Base-by-base conservation (phyloP, 2,888 invertebrate genomes). In the Dione vanillae region DNA sequence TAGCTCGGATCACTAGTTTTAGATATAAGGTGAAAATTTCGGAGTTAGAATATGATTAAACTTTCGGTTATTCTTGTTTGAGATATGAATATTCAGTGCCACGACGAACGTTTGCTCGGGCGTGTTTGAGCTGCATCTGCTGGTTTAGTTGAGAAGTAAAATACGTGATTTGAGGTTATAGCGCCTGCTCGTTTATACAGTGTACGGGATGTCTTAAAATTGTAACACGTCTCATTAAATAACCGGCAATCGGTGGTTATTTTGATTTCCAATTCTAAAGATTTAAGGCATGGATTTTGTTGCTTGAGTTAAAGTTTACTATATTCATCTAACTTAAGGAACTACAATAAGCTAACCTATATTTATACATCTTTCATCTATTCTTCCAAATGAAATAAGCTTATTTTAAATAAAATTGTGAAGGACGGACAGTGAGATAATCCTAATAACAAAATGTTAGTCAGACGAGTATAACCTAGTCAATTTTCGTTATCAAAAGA, bases 81-180 rank as follows among this genome's bases (percentile, higher is more conserved):
- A 14, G 19, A 20, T 40, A 69, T 64, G 62, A 69, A 69, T 69
- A 69, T 69, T 69, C 47, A 69, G 14, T 52, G 35, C 16, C 61
- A 61, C 52, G 52, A 62, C 35, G 52, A 69, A 40, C 54, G 62
- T 47, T 41, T 47, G 37, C 56, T 10, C 20, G 20, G 45, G 45
- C 45, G n/a, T 64, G 52, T 69, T 69, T 54, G 54, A 19, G 54
- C 54, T 64, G 68, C 68, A 45, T 67, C 67, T 61, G 59, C 45
- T 47, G n/a, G 35, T 47, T 19, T 67, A 62, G 45, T 62, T 62
- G 51, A 20, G 37, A 68, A 64, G 62, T 68, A 54, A 62, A 68
- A 62, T 52, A 61, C 61, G 67, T 52, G 52, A 41, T 41, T 27
- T 45, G 45, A 1, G 16, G 61, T 35, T 27, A 61, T 27, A 61